A percentile compares a stretch with the other conserved stretches of the same genome.
Conservation (phyloP, 1,140 invertebrate species). For the Orchesella cincta region DNA sequence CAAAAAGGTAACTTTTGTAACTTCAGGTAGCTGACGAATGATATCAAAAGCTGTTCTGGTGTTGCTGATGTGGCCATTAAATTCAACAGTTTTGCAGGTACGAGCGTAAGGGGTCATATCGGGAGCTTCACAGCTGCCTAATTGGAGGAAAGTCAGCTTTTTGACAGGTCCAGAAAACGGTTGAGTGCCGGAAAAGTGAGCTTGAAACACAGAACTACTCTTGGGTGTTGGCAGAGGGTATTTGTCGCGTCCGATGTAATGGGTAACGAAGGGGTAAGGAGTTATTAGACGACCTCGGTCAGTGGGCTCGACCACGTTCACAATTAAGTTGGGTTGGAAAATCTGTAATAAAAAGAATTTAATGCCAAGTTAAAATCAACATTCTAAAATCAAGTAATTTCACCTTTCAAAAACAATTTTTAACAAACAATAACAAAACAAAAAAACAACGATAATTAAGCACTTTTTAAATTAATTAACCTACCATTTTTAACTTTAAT, state of each 20-base stretch:
- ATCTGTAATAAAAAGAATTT: slow-evolving; percentile 3
- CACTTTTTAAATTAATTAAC: too few relatives aligned
- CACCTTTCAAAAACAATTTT: too few relatives aligned
- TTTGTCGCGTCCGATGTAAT: not conserved
- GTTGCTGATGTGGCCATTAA: not conserved
- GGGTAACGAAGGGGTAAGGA: not conserved
- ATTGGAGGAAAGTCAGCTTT: not conserved
- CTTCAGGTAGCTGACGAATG: not conserved
- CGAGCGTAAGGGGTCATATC: not conserved
- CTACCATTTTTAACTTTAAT: too few relatives aligned
- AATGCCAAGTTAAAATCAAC: too few relatives aligned
- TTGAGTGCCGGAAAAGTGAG: not conserved
- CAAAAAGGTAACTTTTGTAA: not conserved
- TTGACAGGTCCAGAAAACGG: slow-evolving; percentile 15
- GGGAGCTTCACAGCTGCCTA: not conserved
- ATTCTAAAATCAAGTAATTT: too few relatives aligned
- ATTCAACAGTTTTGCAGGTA: not conserved
- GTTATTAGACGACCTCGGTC: not conserved
- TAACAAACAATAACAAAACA: too few relatives aligned
- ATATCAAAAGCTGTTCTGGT: not conserved
- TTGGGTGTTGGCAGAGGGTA: not conserved
- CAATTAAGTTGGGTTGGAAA: slow-evolving; percentile 18
- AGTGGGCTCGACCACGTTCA: not conserved
- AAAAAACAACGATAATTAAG: too few relatives aligned
- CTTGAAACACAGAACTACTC: not conserved